Evolutionary conservation across 2,797 vertebrate genomes (phyloP).

Genomic region (Argya squamiceps): DNA sequence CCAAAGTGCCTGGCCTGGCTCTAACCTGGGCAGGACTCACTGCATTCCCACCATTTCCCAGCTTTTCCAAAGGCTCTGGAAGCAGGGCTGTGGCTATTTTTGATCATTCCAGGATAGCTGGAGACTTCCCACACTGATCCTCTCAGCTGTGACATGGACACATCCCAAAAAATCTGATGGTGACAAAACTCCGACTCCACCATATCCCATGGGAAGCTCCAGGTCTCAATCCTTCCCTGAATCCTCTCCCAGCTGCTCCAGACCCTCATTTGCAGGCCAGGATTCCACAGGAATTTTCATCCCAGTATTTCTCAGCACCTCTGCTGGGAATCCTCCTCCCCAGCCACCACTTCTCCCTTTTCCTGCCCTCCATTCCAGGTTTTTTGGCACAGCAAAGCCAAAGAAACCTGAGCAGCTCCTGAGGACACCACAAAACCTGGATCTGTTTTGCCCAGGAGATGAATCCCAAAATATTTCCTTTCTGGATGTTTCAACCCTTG

Average conservation of each 20-base stretch:
- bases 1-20: neutral
- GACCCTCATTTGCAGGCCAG: neutral
- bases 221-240: neutral
- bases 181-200: neutral
- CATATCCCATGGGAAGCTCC: neutral
- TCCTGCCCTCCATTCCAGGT: neutral
- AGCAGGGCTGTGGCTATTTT: neutral
- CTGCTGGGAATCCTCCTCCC: neutral
- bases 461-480: neutral
- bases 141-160: neutral
- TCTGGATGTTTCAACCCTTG: neutral
- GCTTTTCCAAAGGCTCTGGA: neutral
- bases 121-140: neutral
- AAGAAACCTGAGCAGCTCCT: neutral
- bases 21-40: rapidly evolving
- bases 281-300: neutral
- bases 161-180: neutral
- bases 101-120: neutral
- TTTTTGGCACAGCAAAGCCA: neutral
- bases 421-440: neutral
- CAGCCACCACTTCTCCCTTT: neutral
- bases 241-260: neutral
- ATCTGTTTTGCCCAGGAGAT: neutral
- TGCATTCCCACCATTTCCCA: neutral
- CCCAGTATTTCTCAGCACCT: neutral